Evolutionary conservation across 1,140 invertebrate genomes (phyloP).

Genomic region (Drosophila guanche): DNA sequence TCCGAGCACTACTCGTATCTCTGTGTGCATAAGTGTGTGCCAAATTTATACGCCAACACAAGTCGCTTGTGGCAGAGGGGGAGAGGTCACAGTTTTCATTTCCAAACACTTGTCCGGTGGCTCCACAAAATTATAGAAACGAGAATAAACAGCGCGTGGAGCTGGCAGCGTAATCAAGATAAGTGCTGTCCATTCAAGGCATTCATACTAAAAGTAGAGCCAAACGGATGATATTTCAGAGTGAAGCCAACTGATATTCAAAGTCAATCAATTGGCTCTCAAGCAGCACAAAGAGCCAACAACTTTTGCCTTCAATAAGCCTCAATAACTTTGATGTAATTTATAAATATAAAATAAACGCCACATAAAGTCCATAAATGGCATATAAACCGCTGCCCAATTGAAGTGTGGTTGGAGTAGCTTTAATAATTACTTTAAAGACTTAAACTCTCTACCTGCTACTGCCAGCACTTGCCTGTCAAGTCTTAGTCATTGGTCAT

Average conservation of each 20-base stretch:
- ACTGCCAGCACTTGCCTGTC: slow-evolving; percentile 11
- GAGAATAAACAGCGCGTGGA: slow-evolving; percentile 22
- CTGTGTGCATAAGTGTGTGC: slow-evolving; percentile 22
- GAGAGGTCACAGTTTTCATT: slow-evolving; percentile 64
- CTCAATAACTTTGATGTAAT: neutral
- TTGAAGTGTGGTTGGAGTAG: too few species aligned
- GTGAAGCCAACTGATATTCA: neutral
- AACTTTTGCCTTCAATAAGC: neutral
- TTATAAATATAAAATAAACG: too few species aligned
- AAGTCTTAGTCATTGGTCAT: slow-evolving; percentile 36
- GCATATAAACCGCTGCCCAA: too few species aligned
- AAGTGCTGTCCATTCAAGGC: slow-evolving; percentile 22
- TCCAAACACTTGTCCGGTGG: slow-evolving; percentile 19
- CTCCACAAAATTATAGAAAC: slow-evolving; percentile 23
- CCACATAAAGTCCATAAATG: too few species aligned
- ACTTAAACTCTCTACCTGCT: neutral
- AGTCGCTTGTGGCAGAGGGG: slow-evolving; percentile 27
- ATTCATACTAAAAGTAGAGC: neutral
- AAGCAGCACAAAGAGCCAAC: too few species aligned
- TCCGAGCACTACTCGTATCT: neutral
- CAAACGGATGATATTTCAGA: neutral
- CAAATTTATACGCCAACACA: slow-evolving; percentile 67
- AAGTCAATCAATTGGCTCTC: neutral
- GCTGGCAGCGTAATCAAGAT: slow-evolving; percentile 20
- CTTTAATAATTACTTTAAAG: too few species aligned